Base-by-base conservation (phyloP, 37 sponge, comb jelly and placozoan genomes). In the Ephydatia muelleri region DNA sequence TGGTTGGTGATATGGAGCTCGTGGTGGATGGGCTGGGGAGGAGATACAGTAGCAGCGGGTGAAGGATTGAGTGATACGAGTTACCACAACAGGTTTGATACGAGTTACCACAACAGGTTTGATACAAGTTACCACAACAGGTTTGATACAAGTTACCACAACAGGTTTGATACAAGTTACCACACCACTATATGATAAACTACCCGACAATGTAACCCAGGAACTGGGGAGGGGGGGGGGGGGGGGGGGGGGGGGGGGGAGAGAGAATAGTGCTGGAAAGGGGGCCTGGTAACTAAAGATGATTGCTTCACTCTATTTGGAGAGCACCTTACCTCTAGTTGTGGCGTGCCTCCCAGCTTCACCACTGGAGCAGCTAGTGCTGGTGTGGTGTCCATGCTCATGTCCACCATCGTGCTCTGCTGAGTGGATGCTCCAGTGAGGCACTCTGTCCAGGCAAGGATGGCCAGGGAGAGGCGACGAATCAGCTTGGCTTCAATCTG, bases 1-100 rank as follows among this genome's bases (percentile, higher is more conserved):
- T 97, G 98, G 57, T 94, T 94, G 39, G 90, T 96, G 72, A 96
- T 96, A 76, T 88, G 88, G 0, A 96, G 72, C 87, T 96, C 94
- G 22, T 88, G 90, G 32, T 35, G 78, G 38, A 95, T 47, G 21
- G 34, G 40, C 82, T 89, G 84, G 5, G 72, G 70, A 72, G 38
- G 40, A 39, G 35, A 64, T 26, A 71, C 27, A 28, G 48, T 4
- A 27, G 22, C 28, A 23, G 3, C 43, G 8, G 6, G 5, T 68
- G 29, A 14, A 65, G 49, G 16, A 72, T 48, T 65, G 68, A n/a
- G n/a, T n/a, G n/a, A n/a, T n/a, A n/a, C n/a, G n/a, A n/a, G n/a
- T n/a, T n/a, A n/a, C n/a, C n/a, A n/a, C n/a, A n/a, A n/a, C n/a
- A n/a, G n/a, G n/a, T n/a, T n/a, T n/a, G n/a, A n/a, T n/a, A n/a